These are phyloP conservation scores for Lepus townsendii DNA, from an alignment of 2,797 vertebrate species.

Conservation along the genomic window DNA sequence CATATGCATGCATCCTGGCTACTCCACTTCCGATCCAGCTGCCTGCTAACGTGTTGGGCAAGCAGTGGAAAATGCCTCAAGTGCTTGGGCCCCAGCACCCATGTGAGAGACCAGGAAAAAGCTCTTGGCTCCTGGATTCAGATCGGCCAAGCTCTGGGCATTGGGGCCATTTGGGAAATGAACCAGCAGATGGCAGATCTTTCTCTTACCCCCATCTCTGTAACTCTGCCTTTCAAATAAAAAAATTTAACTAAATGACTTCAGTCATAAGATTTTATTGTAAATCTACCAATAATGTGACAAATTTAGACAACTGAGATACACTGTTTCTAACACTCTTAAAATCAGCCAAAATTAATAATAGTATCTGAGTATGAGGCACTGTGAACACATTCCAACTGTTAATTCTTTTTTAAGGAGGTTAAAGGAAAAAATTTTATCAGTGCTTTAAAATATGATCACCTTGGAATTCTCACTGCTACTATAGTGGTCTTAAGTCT, in stretches of 20 bases:
- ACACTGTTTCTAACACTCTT: not conserved
- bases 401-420: not conserved
- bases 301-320: not conserved
- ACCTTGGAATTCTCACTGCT: not conserved
- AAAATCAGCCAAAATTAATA: slow-evolving; percentile 22
- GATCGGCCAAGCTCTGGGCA: too few relatives aligned
- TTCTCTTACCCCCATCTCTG: too few relatives aligned
- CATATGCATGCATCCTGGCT: too few relatives aligned
- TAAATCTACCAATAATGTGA: not conserved
- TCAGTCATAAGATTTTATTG: not conserved
- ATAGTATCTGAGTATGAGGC: not conserved
- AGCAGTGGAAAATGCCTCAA: too few relatives aligned
- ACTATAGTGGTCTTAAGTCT: not conserved
- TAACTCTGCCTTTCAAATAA: too few relatives aligned
- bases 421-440: not conserved
- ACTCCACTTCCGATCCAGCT: too few relatives aligned
- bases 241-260: slow-evolving; percentile 20
- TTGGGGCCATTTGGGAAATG: too few relatives aligned
- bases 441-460: slow-evolving; percentile 8
- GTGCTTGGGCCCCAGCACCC: too few relatives aligned
- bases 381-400: not conserved
- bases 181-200: too few relatives aligned
- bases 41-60: too few relatives aligned
- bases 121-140: too few relatives aligned
- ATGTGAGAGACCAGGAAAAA: too few relatives aligned